Evolutionary conservation across 2,113 vertebrate species (phyloP).

Genomic region (Scatophagus argus): DNA sequence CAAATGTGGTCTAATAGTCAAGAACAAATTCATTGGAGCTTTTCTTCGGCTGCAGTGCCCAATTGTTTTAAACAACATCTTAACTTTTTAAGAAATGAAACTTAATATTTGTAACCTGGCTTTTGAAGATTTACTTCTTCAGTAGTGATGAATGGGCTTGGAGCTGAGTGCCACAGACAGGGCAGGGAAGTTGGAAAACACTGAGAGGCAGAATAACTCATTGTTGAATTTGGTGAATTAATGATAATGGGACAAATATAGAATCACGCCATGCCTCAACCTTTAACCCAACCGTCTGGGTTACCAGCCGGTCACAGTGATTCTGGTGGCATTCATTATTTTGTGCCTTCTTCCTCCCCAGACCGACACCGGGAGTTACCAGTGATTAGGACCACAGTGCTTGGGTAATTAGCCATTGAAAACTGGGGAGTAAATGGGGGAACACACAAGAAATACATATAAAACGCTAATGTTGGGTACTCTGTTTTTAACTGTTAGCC

Average conservation of each 20-base stretch:
- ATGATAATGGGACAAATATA: constrained; percentile 26
- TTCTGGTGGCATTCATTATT: constrained; percentile 31
- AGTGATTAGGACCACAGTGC: constrained; percentile 18
- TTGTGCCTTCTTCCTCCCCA: constrained; percentile 7
- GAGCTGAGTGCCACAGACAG: neutral
- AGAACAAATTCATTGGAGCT: neutral
- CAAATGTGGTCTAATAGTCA: constrained; percentile 2
- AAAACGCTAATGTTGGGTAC: constrained; percentile 36
- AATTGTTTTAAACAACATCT: neutral
- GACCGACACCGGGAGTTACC: constrained; percentile 20
- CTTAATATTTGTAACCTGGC: neutral
- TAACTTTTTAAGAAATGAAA: neutral
- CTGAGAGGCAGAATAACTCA: neutral
- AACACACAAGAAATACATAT: constrained; percentile 19
- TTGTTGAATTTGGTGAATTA: constrained; percentile 5
- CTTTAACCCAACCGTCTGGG: constrained; percentile 31
- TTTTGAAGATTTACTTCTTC: constrained; percentile 14
- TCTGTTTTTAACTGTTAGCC: constrained; percentile 35
- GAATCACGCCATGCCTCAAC: neutral
- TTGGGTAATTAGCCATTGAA: constrained; percentile 31
- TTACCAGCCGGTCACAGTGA: neutral
- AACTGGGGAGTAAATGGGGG: constrained; percentile 1
- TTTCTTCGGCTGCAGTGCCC: neutral
- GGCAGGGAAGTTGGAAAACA: neutral
- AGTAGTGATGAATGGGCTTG: neutral